Percentiles rank a stretch among this genome's conserved stretches.
phyloP scores from a whole-genome alignment of 1,140 invertebrate genomes.

The Oscheius sp. region DNA sequence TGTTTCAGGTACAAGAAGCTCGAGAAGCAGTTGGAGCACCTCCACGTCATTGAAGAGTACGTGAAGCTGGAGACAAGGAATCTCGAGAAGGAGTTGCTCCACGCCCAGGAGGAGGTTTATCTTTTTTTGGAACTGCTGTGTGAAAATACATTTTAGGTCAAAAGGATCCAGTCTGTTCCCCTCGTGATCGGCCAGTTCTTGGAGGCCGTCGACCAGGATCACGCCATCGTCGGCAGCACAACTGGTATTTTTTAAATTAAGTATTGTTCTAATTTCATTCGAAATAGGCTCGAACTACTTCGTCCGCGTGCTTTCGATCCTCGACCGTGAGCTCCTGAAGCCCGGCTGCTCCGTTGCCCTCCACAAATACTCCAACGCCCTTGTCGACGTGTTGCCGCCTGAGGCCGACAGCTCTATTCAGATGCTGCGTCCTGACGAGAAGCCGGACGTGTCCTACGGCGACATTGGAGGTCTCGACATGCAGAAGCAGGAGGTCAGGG shows the following conservation, averaged over 20 bases:
- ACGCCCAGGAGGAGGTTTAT: slow-evolving; percentile 82
- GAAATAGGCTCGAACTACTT: slow-evolving; percentile 87
- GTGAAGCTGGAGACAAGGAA: slow-evolving; percentile 97
- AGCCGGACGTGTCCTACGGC: slow-evolving; percentile 91
- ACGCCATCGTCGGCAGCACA: slow-evolving; percentile 83
- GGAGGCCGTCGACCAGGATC: slow-evolving; percentile 96
- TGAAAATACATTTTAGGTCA: slow-evolving; percentile 69
- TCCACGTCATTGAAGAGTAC: slow-evolving; percentile 95
- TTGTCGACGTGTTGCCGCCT: slow-evolving; percentile 92
- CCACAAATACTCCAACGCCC: slow-evolving; percentile 94
- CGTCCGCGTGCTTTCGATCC: slow-evolving; percentile 87
- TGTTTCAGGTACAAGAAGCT: slow-evolving; percentile 73
- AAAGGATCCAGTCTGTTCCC: slow-evolving; percentile 93
- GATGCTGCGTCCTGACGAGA: slow-evolving; percentile 92
- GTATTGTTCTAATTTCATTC: slow-evolving; percentile 34
- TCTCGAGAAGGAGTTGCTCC: slow-evolving; percentile 92
- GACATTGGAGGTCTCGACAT: slow-evolving; percentile 99
- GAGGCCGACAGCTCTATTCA: slow-evolving; percentile 96
- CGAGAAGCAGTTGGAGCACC: slow-evolving; percentile 88
- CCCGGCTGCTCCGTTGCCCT: slow-evolving; percentile 91
- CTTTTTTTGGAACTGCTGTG: not conserved
- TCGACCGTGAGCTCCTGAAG: slow-evolving; percentile 90
- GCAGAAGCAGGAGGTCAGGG: slow-evolving; percentile 97
- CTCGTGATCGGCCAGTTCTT: slow-evolving; percentile 95
- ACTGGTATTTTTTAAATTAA: slow-evolving; percentile 66